A percentile compares a stretch with the other conserved stretches of the same genome.
These are phyloP conservation scores for Junonia oenone DNA, from an alignment of 2,888 invertebrate species.

Conservation along the genomic window DNA sequence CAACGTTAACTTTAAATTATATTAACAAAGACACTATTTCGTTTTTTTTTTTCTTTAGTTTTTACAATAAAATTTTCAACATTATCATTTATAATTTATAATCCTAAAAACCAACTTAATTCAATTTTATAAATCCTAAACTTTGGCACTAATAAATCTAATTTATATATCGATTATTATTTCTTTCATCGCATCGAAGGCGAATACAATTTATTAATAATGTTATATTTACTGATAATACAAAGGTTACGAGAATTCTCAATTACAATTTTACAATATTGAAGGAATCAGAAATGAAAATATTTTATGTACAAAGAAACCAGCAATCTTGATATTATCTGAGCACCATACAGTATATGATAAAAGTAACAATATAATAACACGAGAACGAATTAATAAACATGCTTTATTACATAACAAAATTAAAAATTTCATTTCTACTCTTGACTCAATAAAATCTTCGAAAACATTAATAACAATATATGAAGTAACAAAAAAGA, in stretches of 20 bases:
- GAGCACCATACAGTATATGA: conserved; percentile 49
- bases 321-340: conserved; percentile 44
- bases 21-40: conserved; percentile 73
- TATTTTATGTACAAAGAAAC: conserved; percentile 26
- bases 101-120: conserved; percentile 69
- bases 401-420: background rate
- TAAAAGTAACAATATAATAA: conserved; percentile 24
- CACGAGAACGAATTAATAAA: conserved; percentile 3
- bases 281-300: conserved; percentile 7
- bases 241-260: conserved; percentile 35
- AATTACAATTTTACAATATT: conserved; percentile 11
- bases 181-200: conserved; percentile 43
- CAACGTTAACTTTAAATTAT: conserved; percentile 58
- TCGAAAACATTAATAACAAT: background rate
- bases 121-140: conserved; percentile 66
- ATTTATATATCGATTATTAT: conserved; percentile 52
- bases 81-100: conserved; percentile 59
- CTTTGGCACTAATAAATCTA: conserved; percentile 78
- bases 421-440: background rate
- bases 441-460: background rate
- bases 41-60: conserved; percentile 59
- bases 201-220: conserved; percentile 29
- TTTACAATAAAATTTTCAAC: conserved; percentile 66
- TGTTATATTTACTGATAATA: conserved; percentile 32
- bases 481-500: background rate